Base-by-base conservation (phyloP, 1,140 invertebrate genomes). In the Drosophila sucinea region DNA sequence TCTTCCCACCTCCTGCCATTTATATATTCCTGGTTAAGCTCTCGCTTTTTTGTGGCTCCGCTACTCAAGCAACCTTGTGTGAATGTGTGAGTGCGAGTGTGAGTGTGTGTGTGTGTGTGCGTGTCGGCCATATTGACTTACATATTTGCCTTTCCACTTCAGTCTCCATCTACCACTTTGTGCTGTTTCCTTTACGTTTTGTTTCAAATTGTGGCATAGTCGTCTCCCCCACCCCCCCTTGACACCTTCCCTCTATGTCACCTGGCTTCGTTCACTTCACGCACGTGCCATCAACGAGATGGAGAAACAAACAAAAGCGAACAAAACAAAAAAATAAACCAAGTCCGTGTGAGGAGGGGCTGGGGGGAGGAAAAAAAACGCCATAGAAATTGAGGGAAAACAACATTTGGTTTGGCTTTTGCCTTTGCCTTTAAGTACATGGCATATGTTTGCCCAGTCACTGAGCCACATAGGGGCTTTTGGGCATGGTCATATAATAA, bases 91-190 rank as follows among this genome's bases (percentile, higher is more conserved):
- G 10, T 55, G 51, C 30, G 8, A 3, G 44, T 47, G 23, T 44
- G 41, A 7, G 44, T 23, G 1, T 17, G 55, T 1, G 32, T 17
- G 32, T 35, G 56, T 55, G 29, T 32, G 7, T 38, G 56, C 56
- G 32, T 57, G 56, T 35, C 32, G 17, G 17, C 33, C 30, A 33
- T 58, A 58, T 58, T 58, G 56, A 58, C 56, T 58, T 58, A 58
- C 56, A 58, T 58, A 58, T 58, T 58, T 58, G 56, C 56, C 56
- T 58, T 58, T 58, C 56, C 56, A 58, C 56, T 58, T 58, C 56
- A 58, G 56, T 38, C 32, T 25, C 8, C 32, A 35, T 35, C 56
- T 38, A 35, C 29, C 56, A 35, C 44, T 51, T 51, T 51, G 44
- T 51, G 25, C 23, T 51, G 44, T 27, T 51, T 51, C 23, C 44